phyloP scores from a whole-genome alignment of 2,797 vertebrate species.

The Spinus olivaceus region DNA sequence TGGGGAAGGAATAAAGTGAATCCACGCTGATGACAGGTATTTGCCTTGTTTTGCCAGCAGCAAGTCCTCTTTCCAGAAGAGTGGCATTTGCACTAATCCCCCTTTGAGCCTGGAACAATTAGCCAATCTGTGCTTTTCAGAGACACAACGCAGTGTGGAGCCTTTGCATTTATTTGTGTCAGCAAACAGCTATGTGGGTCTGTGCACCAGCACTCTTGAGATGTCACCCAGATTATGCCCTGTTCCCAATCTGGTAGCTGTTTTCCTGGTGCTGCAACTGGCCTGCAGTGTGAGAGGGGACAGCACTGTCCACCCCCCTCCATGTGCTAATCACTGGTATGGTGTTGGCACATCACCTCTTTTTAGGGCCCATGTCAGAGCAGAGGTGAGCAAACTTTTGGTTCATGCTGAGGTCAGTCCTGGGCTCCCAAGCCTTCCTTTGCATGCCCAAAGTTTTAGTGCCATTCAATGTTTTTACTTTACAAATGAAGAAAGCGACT shows the following conservation, averaged over 20 bases:
- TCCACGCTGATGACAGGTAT: constrained; percentile 37
- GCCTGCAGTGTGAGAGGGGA: not conserved
- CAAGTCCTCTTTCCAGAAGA: constrained; percentile 33
- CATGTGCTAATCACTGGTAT: not conserved
- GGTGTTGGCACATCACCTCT: not conserved
- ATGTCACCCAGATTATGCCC: constrained; percentile 7
- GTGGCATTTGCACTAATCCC: constrained; percentile 45
- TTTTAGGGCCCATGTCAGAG: not conserved
- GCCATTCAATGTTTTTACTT: not conserved
- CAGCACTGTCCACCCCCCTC: not conserved
- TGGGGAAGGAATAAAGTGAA: constrained; percentile 46
- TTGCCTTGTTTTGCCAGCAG: constrained; percentile 63
- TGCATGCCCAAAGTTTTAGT: not conserved
- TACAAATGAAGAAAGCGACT: constrained; percentile 32
- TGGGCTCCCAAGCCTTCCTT: not conserved
- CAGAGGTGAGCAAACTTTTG: not conserved
- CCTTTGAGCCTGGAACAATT: constrained; percentile 45
- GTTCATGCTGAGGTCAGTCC: not conserved
- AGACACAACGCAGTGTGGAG: not conserved
- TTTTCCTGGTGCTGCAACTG: not conserved
- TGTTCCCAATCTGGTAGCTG: constrained; percentile 15
- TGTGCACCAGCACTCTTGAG: constrained; percentile 5
- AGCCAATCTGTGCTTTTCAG: constrained; percentile 26
- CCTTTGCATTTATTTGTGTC: constrained; percentile 39
- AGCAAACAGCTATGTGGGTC: constrained; percentile 33